Conservation (phyloP, 2,797 vertebrate genomes). For the Heterohyrax brucei region DNA sequence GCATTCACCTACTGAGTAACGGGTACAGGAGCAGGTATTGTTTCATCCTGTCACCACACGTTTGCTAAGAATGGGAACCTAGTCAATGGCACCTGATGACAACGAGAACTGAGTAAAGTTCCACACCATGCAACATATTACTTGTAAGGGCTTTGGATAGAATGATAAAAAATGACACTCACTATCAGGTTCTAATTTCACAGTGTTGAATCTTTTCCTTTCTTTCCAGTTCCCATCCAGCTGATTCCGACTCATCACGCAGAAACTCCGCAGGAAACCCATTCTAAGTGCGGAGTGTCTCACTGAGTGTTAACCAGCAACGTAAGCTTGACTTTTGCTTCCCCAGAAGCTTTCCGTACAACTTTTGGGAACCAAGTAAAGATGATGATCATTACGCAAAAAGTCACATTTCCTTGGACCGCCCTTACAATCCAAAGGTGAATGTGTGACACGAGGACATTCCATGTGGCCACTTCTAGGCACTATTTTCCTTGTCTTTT, state of each 20-base stretch:
- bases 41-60: no score
- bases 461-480: background rate
- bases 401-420: background rate
- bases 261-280: background rate
- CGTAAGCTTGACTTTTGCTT: background rate
- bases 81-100: no score
- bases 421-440: background rate
- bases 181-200: slow-evolving; percentile 52
- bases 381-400: slow-evolving; percentile 5
- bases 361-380: background rate
- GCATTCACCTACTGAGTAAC: background rate
- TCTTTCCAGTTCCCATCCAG: background rate
- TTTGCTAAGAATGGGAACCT: no score
- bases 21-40: no score
- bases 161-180: background rate
- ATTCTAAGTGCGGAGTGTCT: background rate
- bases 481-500: background rate
- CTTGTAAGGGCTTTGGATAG: background rate
- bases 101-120: background rate
- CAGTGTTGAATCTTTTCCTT: background rate
- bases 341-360: background rate
- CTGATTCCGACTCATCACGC: background rate
- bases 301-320: background rate
- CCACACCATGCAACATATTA: background rate
- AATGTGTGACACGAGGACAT: background rate